Evolutionary conservation across 2,888 invertebrate genomes (phyloP).

Genomic region (Drepanosiphum platanoidis): DNA sequence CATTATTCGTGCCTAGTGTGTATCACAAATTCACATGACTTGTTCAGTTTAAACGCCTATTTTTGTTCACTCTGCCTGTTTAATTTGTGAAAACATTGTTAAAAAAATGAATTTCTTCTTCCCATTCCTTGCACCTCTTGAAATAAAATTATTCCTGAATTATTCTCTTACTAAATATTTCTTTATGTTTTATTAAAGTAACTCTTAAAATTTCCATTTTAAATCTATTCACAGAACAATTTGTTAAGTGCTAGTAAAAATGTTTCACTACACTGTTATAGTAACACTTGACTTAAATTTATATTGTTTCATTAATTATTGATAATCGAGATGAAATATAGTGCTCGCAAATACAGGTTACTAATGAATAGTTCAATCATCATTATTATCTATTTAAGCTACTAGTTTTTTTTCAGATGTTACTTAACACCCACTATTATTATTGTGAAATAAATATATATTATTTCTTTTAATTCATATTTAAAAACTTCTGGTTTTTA

Average conservation of each 20-base stretch:
- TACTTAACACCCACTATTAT: not conserved
- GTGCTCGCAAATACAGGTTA: not conserved
- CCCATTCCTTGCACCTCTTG: constrained; percentile 57
- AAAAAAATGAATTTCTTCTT: constrained; percentile 35
- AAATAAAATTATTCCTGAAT: constrained; percentile 32
- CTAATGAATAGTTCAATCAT: not conserved
- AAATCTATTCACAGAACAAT: constrained; percentile 1
- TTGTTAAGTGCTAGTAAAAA: not conserved
- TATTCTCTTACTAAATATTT: not conserved
- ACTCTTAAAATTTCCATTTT: constrained; percentile 4
- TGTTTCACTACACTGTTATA: not conserved
- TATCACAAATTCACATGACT: constrained; percentile 41
- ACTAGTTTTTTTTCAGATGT: not conserved
- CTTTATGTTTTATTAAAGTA: constrained; percentile 5
- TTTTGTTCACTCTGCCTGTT: constrained; percentile 43
- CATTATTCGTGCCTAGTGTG: constrained; percentile 33
- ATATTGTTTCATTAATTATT: constrained; percentile 43
- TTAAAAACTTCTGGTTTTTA: not conserved
- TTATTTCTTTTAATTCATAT: not conserved
- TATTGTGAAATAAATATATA: not conserved
- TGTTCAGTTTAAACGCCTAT: constrained; percentile 20
- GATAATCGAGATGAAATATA: not conserved
- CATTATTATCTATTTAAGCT: not conserved
- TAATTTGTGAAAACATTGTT: constrained; percentile 49
- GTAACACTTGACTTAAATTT: constrained; percentile 6